A percentile compares a stretch with the other conserved stretches of the same genome.
These are phyloP conservation scores for Ciconia stormi DNA, from an alignment of 2,113 vertebrate genomes.

Conservation along the genomic window DNA sequence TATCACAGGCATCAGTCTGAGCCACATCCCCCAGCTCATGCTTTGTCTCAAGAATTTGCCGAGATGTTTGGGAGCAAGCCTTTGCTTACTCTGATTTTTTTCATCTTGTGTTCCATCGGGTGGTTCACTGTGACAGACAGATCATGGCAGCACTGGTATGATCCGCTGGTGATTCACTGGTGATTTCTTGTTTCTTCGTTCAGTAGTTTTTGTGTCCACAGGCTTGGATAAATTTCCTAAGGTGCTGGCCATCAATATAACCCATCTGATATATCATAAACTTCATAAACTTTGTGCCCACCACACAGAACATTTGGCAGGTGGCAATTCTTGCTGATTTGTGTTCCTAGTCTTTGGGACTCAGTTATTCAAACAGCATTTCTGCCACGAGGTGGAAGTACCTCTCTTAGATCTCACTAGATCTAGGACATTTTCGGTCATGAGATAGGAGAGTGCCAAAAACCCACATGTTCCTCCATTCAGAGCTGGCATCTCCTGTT, in stretches of 20 bases:
- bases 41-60: neutral
- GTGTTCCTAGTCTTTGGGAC: neutral
- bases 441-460: constrained; percentile 36
- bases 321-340: neutral
- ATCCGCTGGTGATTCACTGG: neutral
- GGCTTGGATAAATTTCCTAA: neutral
- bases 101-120: neutral
- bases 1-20: neutral
- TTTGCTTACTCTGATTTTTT: neutral
- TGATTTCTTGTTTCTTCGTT: neutral
- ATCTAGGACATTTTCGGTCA: neutral
- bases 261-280: neutral
- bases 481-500: neutral
- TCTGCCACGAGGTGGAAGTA: neutral
- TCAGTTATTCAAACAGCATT: neutral
- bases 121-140: neutral
- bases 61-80: neutral
- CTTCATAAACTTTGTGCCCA: neutral
- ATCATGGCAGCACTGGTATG: neutral
- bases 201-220: neutral
- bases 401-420: neutral
- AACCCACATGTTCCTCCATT: fast-evolving
- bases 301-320: neutral
- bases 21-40: neutral
- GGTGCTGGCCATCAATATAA: neutral